Evolutionary conservation across 35 echinoderm and acorn worm species (phyloP).

Genomic region (Acanthaster planci): DNA sequence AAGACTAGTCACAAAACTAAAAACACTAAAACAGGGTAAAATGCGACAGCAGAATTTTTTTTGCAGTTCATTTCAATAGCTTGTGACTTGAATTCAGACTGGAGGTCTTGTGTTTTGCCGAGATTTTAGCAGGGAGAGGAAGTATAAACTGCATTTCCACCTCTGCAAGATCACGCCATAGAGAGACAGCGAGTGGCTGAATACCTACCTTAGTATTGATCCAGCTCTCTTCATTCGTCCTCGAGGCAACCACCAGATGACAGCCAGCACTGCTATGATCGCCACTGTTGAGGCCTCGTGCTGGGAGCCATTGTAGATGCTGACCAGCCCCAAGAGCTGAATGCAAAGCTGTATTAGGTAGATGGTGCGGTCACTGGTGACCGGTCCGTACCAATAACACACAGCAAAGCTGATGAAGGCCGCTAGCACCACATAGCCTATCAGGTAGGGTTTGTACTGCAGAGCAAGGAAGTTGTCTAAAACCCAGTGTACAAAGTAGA

Average conservation of each 20-base stretch:
- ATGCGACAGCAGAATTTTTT: no score
- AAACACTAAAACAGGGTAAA: no score
- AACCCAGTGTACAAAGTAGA: constrained; percentile 68
- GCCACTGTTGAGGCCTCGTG: constrained; percentile 57
- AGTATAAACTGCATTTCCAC: no score
- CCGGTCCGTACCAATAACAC: constrained; percentile 93
- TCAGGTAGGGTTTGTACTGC: constrained; percentile 70
- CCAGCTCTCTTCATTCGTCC: neutral
- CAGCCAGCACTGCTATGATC: constrained; percentile 55
- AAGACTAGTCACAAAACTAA: no score
- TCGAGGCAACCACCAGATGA: constrained; percentile 32
- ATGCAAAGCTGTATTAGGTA: constrained; percentile 73
- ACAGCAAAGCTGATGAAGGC: constrained; percentile 82
- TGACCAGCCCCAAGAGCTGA: constrained; percentile 49
- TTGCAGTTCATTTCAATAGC: no score
- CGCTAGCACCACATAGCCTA: constrained; percentile 69
- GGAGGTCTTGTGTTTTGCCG: no score
- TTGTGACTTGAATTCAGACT: no score
- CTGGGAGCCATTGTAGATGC: constrained; percentile 70
- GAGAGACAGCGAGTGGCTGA: no score
- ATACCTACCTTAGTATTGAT: constrained; percentile 12
- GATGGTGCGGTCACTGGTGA: constrained; percentile 69
- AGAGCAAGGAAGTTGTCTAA: constrained; percentile 52
- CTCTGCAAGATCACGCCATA: no score
- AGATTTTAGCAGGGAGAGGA: no score